Base-by-base conservation (phyloP, 2,888 invertebrate species). In the Apeira syringaria region DNA sequence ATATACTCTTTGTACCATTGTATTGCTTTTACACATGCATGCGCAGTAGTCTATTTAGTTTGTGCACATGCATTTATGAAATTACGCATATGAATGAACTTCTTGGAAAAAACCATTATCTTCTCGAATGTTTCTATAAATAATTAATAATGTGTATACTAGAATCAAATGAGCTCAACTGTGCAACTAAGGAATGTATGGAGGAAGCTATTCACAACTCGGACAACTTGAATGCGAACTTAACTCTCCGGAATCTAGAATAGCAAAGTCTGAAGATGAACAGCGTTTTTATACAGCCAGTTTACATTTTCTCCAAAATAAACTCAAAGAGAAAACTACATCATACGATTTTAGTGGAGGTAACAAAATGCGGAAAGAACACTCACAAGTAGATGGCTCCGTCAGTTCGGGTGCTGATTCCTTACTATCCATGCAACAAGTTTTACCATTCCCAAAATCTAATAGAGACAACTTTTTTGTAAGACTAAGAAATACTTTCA, bases 371-470 rank as follows among this genome's bases (percentile, higher is more conserved):
- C 35, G 47, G 42, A 5, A 45, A 46, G 37, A 38, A 28, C 36
- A 49, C 42, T 44, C n/a, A 24, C 34, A 35, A 37, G n/a, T 50
- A 13, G 12, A 40, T 8, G 40, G 45, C 20, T 8, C 12, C 11
- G 34, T 8, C 11, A 2, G 2, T 1, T 18, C 22, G 7, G 15
- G 10, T 12, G 1, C 12, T 5, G 24, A 40, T 12, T 5, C 11
- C 24, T 36, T 31, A 8, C 24, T 87, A 10, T 71, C 81, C 3
- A 83, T 87, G 75, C 67, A 75, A 28, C 79, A 85, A 71, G 67
- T 88, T n/a, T 56, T 88, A 29, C 84, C 85, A 1, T 85, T 77
- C 47, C 87, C 87, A 1, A 86, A 82, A 57, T 66, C 78, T 0
- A 75, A 53, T 29, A 80, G 64, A 35, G 61, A 70, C 11, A 63